Percentiles rank a stretch among this genome's conserved stretches.
These are phyloP conservation scores for Lagria hirta DNA, from an alignment of 2,888 invertebrate genomes.

Conservation along the genomic window DNA sequence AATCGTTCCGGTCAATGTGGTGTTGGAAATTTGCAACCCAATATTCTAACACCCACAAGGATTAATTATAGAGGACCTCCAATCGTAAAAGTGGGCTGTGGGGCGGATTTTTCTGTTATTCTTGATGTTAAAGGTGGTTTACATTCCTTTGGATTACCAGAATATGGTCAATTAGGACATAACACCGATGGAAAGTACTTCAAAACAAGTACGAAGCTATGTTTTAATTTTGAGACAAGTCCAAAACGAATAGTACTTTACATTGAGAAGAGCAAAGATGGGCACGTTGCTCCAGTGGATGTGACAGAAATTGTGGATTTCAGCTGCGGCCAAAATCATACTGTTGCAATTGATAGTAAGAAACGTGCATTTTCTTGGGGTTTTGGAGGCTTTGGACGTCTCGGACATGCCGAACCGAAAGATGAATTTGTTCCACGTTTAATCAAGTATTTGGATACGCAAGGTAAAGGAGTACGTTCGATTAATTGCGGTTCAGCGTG, in stretches of 20 bases:
- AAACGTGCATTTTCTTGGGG: conserved; percentile 94
- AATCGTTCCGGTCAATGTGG: conserved; percentile 93
- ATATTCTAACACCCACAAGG: conserved; percentile 60
- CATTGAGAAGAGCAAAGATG: conserved; percentile 85
- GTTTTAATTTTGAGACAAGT: conserved; percentile 80
- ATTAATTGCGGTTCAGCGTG: conserved; percentile 85
- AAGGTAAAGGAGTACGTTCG: conserved; percentile 78
- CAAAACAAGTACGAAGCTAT: conserved; percentile 83
- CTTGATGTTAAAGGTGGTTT: conserved; percentile 85
- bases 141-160: conserved; percentile 90
- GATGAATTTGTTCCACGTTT: conserved; percentile 83
- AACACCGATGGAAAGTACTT: conserved; percentile 96
- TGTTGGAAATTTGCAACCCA: conserved; percentile 67
- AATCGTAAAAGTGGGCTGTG: conserved; percentile 80
- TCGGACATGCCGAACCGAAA: conserved; percentile 90
- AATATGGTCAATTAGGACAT: conserved; percentile 91
- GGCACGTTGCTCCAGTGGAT: conserved; percentile 78
- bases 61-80: conserved; percentile 81
- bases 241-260: conserved; percentile 84
- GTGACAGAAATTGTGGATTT: conserved; percentile 88
- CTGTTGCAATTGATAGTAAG: conserved; percentile 85
- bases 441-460: conserved; percentile 85
- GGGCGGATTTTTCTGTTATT: conserved; percentile 90
- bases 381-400: conserved; percentile 90
- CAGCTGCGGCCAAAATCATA: conserved; percentile 89